These are phyloP conservation scores for Bucco capensis DNA, from an alignment of 2,113 vertebrate species.

Conservation along the genomic window DNA sequence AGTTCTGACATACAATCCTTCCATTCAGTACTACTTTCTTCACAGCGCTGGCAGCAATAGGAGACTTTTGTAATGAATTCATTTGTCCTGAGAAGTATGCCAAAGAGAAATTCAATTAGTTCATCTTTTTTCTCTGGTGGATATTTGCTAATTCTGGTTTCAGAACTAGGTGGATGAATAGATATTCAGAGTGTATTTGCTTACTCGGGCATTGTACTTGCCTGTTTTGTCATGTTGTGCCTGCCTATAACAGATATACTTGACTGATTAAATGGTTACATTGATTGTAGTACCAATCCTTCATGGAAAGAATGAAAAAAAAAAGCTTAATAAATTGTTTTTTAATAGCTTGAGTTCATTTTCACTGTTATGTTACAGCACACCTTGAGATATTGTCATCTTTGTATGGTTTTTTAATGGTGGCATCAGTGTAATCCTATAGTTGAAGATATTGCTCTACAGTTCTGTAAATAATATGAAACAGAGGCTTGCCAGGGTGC, in stretches of 20 bases:
- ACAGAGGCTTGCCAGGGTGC: background rate
- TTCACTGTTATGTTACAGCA: background rate
- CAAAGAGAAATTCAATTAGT: constrained; percentile 57
- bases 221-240: constrained; percentile 58
- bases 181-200: constrained; percentile 22
- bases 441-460: background rate
- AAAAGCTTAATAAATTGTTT: constrained; percentile 37
- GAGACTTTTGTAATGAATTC: constrained; percentile 18
- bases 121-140: constrained; percentile 48
- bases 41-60: constrained; percentile 41
- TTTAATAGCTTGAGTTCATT: constrained; percentile 20
- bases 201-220: constrained; percentile 45
- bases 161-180: constrained; percentile 50
- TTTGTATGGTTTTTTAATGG: background rate
- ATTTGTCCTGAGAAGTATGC: constrained; percentile 56
- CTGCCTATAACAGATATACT: constrained; percentile 65
- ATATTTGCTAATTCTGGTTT: constrained; percentile 39
- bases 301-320: background rate
- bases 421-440: accelerated
- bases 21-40: background rate
- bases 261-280: constrained; percentile 55
- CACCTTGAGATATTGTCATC: background rate
- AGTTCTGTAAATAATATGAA: background rate
- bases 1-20: background rate
- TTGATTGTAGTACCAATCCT: constrained; percentile 59